Evolutionary conservation across 2,888 invertebrate genomes (phyloP).

Genomic region (Timema podura): DNA sequence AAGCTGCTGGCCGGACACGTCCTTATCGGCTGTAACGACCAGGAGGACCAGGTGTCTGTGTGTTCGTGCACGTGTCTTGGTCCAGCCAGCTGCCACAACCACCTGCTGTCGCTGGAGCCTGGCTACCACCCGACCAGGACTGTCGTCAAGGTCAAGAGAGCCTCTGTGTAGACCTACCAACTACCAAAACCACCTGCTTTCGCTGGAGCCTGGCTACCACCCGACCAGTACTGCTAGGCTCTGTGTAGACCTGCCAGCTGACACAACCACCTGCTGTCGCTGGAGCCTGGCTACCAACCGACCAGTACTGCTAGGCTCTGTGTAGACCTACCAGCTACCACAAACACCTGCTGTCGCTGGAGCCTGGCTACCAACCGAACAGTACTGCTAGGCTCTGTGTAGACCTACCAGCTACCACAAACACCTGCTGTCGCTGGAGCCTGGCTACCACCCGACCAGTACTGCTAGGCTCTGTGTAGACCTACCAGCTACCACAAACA

Average conservation of each 20-base stretch:
- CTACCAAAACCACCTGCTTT: conserved; percentile 49
- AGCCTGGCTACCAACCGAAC: conserved; percentile 24
- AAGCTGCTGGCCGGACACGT: conserved; percentile 58
- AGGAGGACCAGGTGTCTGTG: conserved; percentile 68
- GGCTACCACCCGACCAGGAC: conserved; percentile 24
- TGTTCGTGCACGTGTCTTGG: conserved; percentile 81
- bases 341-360: conserved; percentile 44
- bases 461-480: conserved; percentile 38
- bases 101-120: conserved; percentile 36
- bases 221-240: too few species aligned
- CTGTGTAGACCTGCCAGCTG: conserved; percentile 53
- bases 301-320: conserved; percentile 20
- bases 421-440: conserved; percentile 40
- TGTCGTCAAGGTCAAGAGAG: conserved; percentile 23
- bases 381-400: conserved; percentile 22
- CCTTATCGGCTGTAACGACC: conserved; percentile 53
- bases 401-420: conserved; percentile 50
- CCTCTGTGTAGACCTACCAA: conserved; percentile 42
- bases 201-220: conserved; percentile 26
- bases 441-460: conserved; percentile 23
- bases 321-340: conserved; percentile 47
- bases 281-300: conserved; percentile 28
- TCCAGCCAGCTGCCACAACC: conserved; percentile 52
- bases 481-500: conserved; percentile 54
- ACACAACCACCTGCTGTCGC: conserved; percentile 47